Evolutionary conservation across 1,140 invertebrate species (phyloP), one percentile per base, ranked within the genome.

Genomic region (Leptinotarsa texana): DNA sequence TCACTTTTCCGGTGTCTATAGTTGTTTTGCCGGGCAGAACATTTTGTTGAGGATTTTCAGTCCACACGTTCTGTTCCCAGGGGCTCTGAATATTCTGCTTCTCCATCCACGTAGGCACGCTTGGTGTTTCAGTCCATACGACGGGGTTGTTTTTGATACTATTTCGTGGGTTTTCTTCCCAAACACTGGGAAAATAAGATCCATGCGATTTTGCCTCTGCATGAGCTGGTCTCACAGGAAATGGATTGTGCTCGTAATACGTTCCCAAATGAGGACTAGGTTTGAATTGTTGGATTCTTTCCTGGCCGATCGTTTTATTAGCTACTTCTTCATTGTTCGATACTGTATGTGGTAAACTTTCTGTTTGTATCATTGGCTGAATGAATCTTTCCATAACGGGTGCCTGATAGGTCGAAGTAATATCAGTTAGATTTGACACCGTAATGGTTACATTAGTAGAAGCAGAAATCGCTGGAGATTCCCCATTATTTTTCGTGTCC

Each of bases 221-320:
- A 24, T 75, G 72, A 67, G 79, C 82, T 22, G 81, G 82, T 67
- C 65, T 72, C 3, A 84, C 82, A 17, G 82, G 82, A 79, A 80
- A 79, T 49, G 74, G 78, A 73, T 84, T 84, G 63, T 75, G 80
- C 75, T 84, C 82, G n/a, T 51, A 69, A 22, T 49, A 69, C 2
- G 68, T 69, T 21, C 48, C 68, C 47, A 72, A 51, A 15, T 72
- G 70, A 13, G 70, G 70, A 48, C 70, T 72, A 27, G 70, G 70
- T 27, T 47, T 61, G 51, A 72, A 72, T 22, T 33, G 21, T 33
- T 33, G 42, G 15, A 17, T n/a, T 27, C 6, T 21, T 8, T 72
- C 62, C n/a, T 72, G 21, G 13, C 27, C 51, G 17, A 6, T 72
- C 18, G 13, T 63, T 18, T 4, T 51, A 22, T 42, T 17, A 5